A percentile compares a stretch with the other conserved stretches of the same genome.
Conservation (phyloP, 2,888 invertebrate species). For the Agapostemon virescens region DNA sequence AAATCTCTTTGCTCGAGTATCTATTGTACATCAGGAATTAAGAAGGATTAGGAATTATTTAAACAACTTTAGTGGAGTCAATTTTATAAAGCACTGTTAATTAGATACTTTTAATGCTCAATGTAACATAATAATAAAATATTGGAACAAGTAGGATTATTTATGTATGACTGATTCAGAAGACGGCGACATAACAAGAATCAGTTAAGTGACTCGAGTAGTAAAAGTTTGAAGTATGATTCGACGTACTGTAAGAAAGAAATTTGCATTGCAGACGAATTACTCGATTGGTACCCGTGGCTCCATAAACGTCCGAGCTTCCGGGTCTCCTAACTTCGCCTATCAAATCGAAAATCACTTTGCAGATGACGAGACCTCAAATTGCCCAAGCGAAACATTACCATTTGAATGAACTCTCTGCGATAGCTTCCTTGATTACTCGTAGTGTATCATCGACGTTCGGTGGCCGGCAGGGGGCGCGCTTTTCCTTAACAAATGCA, state of each 20-base stretch:
- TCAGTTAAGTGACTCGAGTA: no score
- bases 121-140: no score
- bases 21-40: no score
- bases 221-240: no score
- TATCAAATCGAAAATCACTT: not conserved
- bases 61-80: no score
- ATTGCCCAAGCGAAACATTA: not conserved
- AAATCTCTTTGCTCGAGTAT: no score
- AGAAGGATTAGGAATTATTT: no score
- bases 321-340: not conserved
- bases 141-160: no score
- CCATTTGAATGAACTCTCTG: not conserved
- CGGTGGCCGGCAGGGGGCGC: not conserved
- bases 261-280: not conserved
- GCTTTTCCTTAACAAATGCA: slow-evolving; percentile 14
- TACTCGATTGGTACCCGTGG: not conserved
- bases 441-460: not conserved
- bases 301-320: not conserved
- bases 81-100: no score
- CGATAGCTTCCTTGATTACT: not conserved
- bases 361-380: not conserved
- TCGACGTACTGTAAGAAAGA: not conserved
- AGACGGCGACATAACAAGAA: no score
- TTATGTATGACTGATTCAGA: no score
- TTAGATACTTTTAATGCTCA: no score